Conservation (phyloP, 2,113 vertebrate species). For the Apteryx owenii region DNA sequence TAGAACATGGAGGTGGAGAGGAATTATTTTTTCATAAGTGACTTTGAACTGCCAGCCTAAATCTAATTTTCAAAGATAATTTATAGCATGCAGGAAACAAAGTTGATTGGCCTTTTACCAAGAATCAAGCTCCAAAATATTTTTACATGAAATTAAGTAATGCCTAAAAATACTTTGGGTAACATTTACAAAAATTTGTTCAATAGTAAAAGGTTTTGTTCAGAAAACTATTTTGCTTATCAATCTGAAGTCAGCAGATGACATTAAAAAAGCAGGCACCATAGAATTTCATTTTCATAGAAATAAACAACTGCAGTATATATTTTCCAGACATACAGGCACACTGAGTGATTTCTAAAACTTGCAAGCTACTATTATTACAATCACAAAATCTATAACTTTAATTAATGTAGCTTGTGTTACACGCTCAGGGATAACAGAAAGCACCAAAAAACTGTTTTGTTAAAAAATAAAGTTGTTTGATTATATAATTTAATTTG, state of each 20-base stretch:
- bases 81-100: background rate
- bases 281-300: background rate
- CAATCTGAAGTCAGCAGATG: background rate
- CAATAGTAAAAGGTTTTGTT: background rate
- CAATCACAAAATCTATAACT: background rate
- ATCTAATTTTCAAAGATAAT: background rate
- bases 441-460: background rate
- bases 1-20: fast-evolving
- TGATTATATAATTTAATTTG: background rate
- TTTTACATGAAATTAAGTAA: background rate
- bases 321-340: background rate
- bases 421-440: background rate
- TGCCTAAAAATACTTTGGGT: background rate
- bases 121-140: background rate
- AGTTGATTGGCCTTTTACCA: background rate
- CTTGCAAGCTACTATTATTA: background rate
- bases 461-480: background rate
- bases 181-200: background rate
- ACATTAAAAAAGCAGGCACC: background rate
- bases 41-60: background rate
- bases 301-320: background rate
- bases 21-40: background rate
- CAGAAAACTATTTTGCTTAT: background rate
- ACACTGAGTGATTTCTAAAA: background rate
- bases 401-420: background rate